Percentiles rank a stretch among this genome's conserved stretches.
Evolutionary conservation across 1,140 invertebrate genomes (phyloP).

Genomic region (Philotrypesis tridentata): DNA sequence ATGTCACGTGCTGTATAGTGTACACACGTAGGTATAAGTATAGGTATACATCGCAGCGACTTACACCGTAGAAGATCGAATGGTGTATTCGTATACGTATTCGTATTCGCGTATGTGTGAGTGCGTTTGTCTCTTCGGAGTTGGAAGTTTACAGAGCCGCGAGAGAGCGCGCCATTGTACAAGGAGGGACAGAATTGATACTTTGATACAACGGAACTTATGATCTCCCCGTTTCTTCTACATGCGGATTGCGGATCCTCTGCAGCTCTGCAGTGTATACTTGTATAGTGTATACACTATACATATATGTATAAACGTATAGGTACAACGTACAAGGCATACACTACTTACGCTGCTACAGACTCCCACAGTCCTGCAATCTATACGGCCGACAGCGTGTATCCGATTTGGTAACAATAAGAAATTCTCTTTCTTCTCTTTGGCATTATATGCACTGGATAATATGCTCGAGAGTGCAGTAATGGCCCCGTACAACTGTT

Average conservation of each 20-base stretch:
- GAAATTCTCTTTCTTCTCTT: background rate
- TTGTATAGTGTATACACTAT: background rate
- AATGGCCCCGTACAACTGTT: too few species aligned
- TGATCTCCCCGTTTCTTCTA: slow-evolving; percentile 30
- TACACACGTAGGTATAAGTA: too few species aligned
- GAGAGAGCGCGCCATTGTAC: slow-evolving; percentile 19
- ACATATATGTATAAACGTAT: background rate
- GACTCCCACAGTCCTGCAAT: background rate
- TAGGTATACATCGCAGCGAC: too few species aligned
- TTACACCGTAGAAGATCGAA: too few species aligned
- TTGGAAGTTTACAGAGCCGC: slow-evolving; percentile 3
- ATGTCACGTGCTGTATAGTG: too few species aligned
- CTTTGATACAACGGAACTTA: slow-evolving; percentile 37
- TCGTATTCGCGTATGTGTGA: too few species aligned
- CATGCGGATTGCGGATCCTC: too few species aligned
- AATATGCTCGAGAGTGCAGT: too few species aligned
- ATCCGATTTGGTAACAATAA: slow-evolving; percentile 29
- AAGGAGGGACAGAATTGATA: slow-evolving; percentile 36
- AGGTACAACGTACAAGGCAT: slow-evolving; percentile 11
- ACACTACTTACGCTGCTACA: too few species aligned
- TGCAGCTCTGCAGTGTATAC: background rate
- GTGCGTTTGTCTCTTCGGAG: background rate
- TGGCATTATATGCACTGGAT: background rate
- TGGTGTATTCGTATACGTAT: too few species aligned
- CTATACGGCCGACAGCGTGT: background rate